Evolutionary conservation across 2,797 vertebrate genomes (phyloP), one percentile per base, ranked within the genome.

Genomic region (Rhinoraja longicauda): DNA sequence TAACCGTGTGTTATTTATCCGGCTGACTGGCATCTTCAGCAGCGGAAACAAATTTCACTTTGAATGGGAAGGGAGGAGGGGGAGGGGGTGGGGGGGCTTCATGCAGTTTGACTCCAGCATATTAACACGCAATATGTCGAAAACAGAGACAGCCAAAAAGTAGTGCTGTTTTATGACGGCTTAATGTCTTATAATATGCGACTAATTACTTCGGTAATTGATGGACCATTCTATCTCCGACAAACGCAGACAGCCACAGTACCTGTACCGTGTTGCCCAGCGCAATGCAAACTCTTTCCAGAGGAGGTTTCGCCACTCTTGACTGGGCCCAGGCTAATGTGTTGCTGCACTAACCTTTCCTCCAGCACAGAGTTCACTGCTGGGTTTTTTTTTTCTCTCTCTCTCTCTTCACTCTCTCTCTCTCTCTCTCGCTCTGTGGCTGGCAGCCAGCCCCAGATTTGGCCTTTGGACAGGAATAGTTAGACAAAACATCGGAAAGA

Each of bases 361-460:
- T n/a, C 57, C 6, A 88, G 59, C 59, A 24, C 62, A 67, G 21
- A 36, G 29, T 88, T 88, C 53, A 53, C 53, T 9, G 64, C 2
- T 67, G 62, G 32, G 88, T 17, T 88, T 59, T 88, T 93, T 73
- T 67, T 62, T 21, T 39, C 62, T 93, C 64, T 94, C 1, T 39
- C 39, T 39, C 39, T 39, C 39, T 45, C 45, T 45, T 53, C 45
- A 53, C 45, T 53, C 45, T 53, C 45, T 45, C 3, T 0, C 45
- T 53, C 45, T 53, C 45, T 53, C 45, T 53, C 45, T 93, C 90
- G 94, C 94, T 93, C 91, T 93, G 93, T 94, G 95, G 95, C 94
- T 93, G 53, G 1, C 0, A 93, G 95, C 95, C 95, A 96, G 95
- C 36, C 86, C 64, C 73, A 90, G 94, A 39, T 13, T 93, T 93